Evolutionary conservation across 30 jellyfish, hydroid and myxozoan species (phyloP).

Genomic region (Turritopsis rubra): DNA sequence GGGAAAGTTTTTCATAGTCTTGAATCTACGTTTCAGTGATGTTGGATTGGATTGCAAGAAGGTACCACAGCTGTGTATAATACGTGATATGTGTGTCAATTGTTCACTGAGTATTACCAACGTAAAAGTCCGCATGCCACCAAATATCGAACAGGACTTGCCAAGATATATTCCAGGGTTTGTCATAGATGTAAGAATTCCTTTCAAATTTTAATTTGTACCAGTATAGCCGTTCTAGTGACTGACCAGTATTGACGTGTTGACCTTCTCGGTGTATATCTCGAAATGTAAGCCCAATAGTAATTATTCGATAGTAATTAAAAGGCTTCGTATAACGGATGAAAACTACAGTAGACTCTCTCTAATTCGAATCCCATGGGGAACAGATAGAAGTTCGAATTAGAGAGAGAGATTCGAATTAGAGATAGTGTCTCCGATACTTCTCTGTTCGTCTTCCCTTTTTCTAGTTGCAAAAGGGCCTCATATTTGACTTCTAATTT

Average conservation of each 20-base stretch:
- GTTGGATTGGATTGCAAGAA: constrained; percentile 23
- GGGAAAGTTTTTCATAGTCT: too few relatives aligned
- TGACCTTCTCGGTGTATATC: background rate
- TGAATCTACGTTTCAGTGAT: constrained; percentile 18
- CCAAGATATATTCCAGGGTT: constrained; percentile 18
- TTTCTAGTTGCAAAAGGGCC: too few relatives aligned
- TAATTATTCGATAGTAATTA: too few relatives aligned
- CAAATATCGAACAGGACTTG: constrained; percentile 13
- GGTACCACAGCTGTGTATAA: constrained; percentile 25
- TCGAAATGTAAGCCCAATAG: too few relatives aligned
- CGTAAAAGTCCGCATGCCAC: constrained; percentile 13
- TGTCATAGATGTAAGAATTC: constrained; percentile 23
- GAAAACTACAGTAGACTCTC: too few relatives aligned
- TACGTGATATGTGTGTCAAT: constrained; percentile 4
- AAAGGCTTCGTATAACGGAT: too few relatives aligned
- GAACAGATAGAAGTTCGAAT: too few relatives aligned
- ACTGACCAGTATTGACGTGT: background rate
- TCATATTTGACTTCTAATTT: too few relatives aligned
- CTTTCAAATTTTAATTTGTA: background rate
- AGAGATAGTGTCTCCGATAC: too few relatives aligned
- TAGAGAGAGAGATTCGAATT: too few relatives aligned
- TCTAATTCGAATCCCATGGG: too few relatives aligned
- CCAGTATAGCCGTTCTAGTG: background rate
- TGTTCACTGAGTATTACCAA: constrained; percentile 16
- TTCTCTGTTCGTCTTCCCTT: too few relatives aligned